Evolutionary conservation across 2,113 vertebrate species (phyloP).

Genomic region (Mormoops blainvillei): DNA sequence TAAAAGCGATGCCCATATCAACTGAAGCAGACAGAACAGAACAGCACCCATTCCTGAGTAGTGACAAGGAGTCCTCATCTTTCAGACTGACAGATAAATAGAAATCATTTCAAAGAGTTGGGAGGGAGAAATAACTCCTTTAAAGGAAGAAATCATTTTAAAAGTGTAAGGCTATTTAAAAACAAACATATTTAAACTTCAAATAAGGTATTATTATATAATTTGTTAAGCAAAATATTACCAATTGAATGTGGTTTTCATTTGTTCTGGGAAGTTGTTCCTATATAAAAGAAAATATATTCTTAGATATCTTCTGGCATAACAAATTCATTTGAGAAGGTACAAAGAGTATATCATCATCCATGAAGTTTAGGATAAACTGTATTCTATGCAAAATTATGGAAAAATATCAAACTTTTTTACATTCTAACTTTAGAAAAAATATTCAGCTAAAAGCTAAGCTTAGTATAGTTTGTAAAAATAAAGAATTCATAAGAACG

Average conservation of each 20-base stretch:
- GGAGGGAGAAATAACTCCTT: background rate
- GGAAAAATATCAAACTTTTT: background rate
- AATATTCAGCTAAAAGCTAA: background rate
- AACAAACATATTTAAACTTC: background rate
- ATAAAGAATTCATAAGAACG: background rate
- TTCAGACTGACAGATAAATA: background rate
- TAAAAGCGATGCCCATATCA: background rate
- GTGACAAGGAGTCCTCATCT: background rate
- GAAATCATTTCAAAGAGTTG: background rate
- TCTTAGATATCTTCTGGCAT: background rate
- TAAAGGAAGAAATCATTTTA: background rate
- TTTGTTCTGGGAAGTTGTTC: background rate
- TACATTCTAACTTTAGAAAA: background rate
- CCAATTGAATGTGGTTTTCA: background rate
- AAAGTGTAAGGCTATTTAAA: background rate
- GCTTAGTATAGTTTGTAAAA: background rate
- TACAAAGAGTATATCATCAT: background rate
- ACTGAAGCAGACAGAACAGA: background rate
- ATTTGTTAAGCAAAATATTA: conserved; percentile 15
- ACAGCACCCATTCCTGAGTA: rapidly evolving
- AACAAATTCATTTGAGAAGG: background rate
- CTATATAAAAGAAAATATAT: background rate
- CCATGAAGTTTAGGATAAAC: background rate
- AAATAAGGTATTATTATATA: background rate
- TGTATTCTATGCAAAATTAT: background rate